A percentile compares a stretch with the other conserved stretches of the same genome.
Conservation (phyloP, 2,113 vertebrate species). For the Ptilorrhoa leucosticta region DNA sequence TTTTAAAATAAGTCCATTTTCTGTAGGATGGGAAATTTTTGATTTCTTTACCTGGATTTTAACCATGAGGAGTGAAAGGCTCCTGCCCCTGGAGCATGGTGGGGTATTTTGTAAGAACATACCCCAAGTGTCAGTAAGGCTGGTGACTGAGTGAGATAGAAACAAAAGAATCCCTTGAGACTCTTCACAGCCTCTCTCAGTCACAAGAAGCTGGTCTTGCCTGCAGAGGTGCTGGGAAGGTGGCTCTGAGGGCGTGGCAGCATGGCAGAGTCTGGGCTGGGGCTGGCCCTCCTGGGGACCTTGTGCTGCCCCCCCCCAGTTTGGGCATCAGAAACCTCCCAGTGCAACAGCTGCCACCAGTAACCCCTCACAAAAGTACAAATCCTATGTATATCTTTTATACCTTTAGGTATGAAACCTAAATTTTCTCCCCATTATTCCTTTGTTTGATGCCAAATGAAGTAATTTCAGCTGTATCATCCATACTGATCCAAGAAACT, state of each 20-base stretch:
- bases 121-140: background rate
- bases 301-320: background rate
- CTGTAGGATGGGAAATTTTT: background rate
- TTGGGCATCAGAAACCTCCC: background rate
- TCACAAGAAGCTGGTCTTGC: background rate
- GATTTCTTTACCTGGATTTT: background rate
- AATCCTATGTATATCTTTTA: background rate
- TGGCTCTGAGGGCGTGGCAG: background rate
- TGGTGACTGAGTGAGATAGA: background rate
- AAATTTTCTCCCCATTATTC: background rate
- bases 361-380: background rate
- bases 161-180: background rate
- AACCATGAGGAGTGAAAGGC: background rate
- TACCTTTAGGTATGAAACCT: background rate
- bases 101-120: background rate
- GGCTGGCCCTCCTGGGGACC: background rate
- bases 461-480: background rate
- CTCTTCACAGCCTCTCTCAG: background rate
- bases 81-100: background rate
- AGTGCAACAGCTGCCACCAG: rapidly evolving
- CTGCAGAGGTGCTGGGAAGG: background rate
- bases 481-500: background rate
- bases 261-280: rapidly evolving
- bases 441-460: background rate
- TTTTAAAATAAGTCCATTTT: background rate